Percentiles rank a stretch among this genome's conserved stretches.
These are phyloP conservation scores for Pygmarrhopalites habei DNA, from an alignment of 1,140 invertebrate genomes.

Conservation along the genomic window DNA sequence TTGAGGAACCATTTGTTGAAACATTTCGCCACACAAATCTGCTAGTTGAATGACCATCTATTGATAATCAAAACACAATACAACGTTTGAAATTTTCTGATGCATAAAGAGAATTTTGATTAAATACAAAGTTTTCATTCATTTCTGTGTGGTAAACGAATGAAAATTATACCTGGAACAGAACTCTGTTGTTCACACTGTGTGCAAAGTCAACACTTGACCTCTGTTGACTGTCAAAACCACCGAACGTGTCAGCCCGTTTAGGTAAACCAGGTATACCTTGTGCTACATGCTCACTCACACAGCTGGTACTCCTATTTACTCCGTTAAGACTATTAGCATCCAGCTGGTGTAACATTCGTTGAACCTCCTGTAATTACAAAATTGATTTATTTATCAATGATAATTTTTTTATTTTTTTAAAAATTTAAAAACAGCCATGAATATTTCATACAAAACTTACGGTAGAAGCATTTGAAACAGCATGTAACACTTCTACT, in stretches of 20 bases:
- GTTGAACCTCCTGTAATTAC: constrained; percentile 29
- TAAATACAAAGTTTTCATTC: not conserved
- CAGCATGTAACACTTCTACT: constrained; percentile 25
- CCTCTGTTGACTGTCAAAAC: constrained; percentile 61
- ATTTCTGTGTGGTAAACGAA: not conserved
- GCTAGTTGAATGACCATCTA: constrained; percentile 35
- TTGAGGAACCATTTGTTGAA: constrained; percentile 37
- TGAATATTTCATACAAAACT: too few relatives aligned
- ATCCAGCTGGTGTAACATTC: constrained; percentile 24
- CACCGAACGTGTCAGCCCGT: constrained; percentile 88
- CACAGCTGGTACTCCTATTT: constrained; percentile 81
- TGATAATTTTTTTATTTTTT: too few relatives aligned
- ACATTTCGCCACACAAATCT: constrained; percentile 38
- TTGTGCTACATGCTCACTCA: constrained; percentile 77
- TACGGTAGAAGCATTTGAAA: constrained; percentile 25
- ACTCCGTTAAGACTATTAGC: constrained; percentile 42
- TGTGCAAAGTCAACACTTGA: constrained; percentile 10
- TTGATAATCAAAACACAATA: constrained; percentile 6
- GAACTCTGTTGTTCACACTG: constrained; percentile 17
- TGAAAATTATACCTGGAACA: constrained; percentile 14
- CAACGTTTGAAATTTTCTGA: not conserved
- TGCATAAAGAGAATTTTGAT: not conserved
- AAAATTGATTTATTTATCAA: too few relatives aligned
- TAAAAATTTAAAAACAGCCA: too few relatives aligned
- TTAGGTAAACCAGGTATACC: constrained; percentile 71